Conservation (phyloP, 2,888 invertebrate genomes). For the Lepidocyrtoides sp. region DNA sequence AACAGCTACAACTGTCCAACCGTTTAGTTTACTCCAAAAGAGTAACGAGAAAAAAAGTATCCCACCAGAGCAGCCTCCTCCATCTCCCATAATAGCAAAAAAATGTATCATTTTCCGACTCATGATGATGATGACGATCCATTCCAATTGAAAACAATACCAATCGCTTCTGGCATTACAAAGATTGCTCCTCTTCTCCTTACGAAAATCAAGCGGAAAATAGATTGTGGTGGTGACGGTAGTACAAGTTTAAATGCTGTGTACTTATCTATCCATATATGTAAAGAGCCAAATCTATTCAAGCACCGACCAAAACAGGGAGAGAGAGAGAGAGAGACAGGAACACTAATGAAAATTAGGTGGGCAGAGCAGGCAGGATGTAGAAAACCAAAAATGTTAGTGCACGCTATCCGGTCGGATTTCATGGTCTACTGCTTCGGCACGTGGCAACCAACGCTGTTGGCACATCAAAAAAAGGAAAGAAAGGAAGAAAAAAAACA, state of each 20-base stretch:
- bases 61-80: background rate
- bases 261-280: background rate
- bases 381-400: slow-evolving; percentile 73
- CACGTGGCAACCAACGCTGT: slow-evolving; percentile 78
- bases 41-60: background rate
- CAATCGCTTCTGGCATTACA: slow-evolving; percentile 61
- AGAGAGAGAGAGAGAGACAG: slow-evolving; percentile 7
- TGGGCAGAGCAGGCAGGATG: slow-evolving; percentile 76
- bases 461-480: slow-evolving; percentile 67
- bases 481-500: slow-evolving; percentile 17
- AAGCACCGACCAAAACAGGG: background rate
- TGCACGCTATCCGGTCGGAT: slow-evolving; percentile 80
- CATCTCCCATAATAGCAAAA: background rate
- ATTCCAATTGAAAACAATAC: slow-evolving; percentile 32
- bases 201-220: background rate
- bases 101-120: slow-evolving; percentile 40
- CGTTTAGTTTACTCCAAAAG: too few relatives aligned
- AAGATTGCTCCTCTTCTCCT: slow-evolving; percentile 19
- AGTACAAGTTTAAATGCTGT: background rate
- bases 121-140: background rate
- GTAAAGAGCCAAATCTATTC: background rate
- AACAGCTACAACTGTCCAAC: background rate
- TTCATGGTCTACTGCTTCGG: slow-evolving; percentile 78
- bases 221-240: background rate
- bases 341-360: slow-evolving; percentile 77